These are phyloP conservation scores for Excalfactoria chinensis DNA, from an alignment of 2,113 vertebrate genomes.

Conservation along the genomic window DNA sequence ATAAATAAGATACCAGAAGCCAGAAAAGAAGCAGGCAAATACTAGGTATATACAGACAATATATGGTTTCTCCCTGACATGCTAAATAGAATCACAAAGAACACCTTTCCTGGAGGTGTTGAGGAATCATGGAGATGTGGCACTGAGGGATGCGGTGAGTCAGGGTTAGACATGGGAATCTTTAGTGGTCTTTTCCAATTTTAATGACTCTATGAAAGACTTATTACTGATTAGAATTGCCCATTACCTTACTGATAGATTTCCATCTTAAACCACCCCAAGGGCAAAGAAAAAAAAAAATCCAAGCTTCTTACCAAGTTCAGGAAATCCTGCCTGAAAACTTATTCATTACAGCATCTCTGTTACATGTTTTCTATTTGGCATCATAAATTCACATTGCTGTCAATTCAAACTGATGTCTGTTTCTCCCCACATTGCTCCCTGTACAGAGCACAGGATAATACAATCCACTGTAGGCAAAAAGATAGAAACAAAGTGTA, in stretches of 20 bases:
- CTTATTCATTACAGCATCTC: fast-evolving
- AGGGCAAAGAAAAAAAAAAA: neutral
- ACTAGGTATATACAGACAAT: neutral
- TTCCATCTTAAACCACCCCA: neutral
- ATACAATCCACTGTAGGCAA: neutral
- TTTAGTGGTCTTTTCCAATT: no score
- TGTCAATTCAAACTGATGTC: neutral
- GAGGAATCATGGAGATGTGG: no score
- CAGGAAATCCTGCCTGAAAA: neutral
- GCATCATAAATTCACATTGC: neutral
- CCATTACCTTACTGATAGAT: neutral
- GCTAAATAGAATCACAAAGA: neutral
- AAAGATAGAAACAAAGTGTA: neutral
- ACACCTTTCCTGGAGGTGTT: no score
- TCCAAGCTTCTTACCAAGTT: neutral
- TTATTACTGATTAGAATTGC: neutral
- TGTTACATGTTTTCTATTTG: neutral
- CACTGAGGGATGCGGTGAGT: no score
- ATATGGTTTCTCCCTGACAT: neutral
- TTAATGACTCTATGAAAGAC: no score
- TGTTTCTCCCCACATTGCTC: neutral
- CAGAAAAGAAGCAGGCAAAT: neutral
- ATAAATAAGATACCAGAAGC: neutral
- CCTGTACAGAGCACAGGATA: neutral
- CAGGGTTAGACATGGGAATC: no score